Evolutionary conservation across 1,140 invertebrate genomes (phyloP).

Genomic region (Prorops nasuta): DNA sequence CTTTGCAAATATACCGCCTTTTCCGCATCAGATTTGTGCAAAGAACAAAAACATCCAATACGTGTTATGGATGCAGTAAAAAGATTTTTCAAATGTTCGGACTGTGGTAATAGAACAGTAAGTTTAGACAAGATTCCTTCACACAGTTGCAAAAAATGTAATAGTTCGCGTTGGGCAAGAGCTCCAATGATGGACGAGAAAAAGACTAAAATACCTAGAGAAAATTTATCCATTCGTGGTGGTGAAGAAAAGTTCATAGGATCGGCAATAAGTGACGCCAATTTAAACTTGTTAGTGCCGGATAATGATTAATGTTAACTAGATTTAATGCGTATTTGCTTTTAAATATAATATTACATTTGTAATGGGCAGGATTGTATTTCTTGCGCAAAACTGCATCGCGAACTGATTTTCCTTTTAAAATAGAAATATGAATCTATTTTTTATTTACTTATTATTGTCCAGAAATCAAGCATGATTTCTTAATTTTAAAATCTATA

Average conservation of each 20-base stretch:
- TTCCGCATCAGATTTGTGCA: slow-evolving; percentile 80
- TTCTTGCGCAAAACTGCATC: too few relatives aligned
- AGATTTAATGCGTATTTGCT: too few relatives aligned
- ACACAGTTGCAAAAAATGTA: slow-evolving; percentile 75
- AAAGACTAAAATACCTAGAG: slow-evolving; percentile 55
- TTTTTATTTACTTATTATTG: too few relatives aligned
- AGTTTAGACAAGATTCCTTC: slow-evolving; percentile 76
- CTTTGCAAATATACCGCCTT: slow-evolving; percentile 88
- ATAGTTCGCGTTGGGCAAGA: slow-evolving; percentile 70
- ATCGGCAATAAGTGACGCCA: slow-evolving; percentile 58
- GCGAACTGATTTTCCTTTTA: too few relatives aligned
- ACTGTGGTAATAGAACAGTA: slow-evolving; percentile 81
- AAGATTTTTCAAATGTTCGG: slow-evolving; percentile 85
- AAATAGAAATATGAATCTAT: too few relatives aligned
- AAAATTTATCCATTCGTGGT: slow-evolving; percentile 67
- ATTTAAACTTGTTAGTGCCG: slow-evolving; percentile 69
- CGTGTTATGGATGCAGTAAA: slow-evolving; percentile 78
- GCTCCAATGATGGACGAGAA: slow-evolving; percentile 79
- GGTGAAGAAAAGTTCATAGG: slow-evolving; percentile 72
- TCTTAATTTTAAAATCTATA: too few relatives aligned
- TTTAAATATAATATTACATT: too few relatives aligned
- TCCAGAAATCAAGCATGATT: too few relatives aligned
- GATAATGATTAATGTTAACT: too few relatives aligned
- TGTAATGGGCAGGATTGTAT: too few relatives aligned
- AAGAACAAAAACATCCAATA: slow-evolving; percentile 75